Base-by-base conservation (phyloP, 2,797 vertebrate species). In the Melanotaenia maccullochi region DNA sequence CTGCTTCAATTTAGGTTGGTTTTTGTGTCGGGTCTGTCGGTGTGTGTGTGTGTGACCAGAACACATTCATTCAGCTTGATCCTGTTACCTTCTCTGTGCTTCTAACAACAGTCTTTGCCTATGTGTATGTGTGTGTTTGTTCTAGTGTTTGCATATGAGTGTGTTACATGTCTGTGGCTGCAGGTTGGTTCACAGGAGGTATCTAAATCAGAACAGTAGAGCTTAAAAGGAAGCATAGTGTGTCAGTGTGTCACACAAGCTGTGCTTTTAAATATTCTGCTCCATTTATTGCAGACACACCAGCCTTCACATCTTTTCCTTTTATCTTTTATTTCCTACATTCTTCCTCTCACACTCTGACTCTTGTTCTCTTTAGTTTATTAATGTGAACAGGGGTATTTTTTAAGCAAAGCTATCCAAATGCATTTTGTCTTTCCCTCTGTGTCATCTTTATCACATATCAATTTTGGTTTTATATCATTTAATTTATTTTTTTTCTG, bases 351-450 rank as follows among this genome's bases (percentile, higher is more conserved):
- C 51, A 28, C 70, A 80, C 76, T 49, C 68, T 4, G 28, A 75
- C 76, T 87, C 76, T 63, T 2, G 85, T 82, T 65, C 82, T 85
- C 86, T 85, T 93, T 95, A 89, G 89, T 85, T 95, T 95, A 96
- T 95, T 95, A 93, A 90, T 94, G 91, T 91, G 94, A 93, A 95
- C 95, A 95, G 94, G 92, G 91, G 95, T 92, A 91, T 81, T 83
- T 80, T 93, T 94, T 94, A 88, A 91, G 90, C 79, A 89, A 92
- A 93, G 89, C 91, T 90, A 92, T 94, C 92, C 86, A 92, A 93
- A 94, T 90, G 84, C 83, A 89, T 90, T 94, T 92, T 94, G 90
- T 78, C 92, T 92, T 90, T 92, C 78, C 91, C 82, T 83, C 51
- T 71, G 73, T 90, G 87, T 89, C 60, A 68, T 79, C 54, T 28